A percentile compares a stretch with the other conserved stretches of the same genome.
phyloP scores from a whole-genome alignment of 2,797 vertebrate species.

The Pipistrellus nathusii region DNA sequence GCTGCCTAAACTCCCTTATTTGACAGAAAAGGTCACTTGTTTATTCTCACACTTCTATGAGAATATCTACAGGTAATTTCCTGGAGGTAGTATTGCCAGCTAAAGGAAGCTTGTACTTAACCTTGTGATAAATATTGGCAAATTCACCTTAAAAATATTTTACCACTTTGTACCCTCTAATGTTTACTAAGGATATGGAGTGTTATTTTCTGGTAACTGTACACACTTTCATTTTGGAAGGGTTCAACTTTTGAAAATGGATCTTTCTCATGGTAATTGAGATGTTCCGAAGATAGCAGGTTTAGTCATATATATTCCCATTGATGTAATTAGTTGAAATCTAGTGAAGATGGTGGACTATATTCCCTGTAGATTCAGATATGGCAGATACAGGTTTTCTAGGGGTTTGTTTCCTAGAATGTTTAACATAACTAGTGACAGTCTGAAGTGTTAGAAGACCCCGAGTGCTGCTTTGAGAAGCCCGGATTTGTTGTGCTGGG shows the following conservation, averaged over 20 bases:
- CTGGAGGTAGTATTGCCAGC: background rate
- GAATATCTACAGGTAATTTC: background rate
- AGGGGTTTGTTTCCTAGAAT: background rate
- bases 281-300: background rate
- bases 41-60: background rate
- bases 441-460: background rate
- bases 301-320: background rate
- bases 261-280: background rate
- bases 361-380: background rate
- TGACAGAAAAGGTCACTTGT: too few species aligned
- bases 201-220: slow-evolving; percentile 8
- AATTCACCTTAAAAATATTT: slow-evolving; percentile 14
- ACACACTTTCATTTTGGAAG: slow-evolving; percentile 17
- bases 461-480: background rate
- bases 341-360: background rate
- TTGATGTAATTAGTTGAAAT: slow-evolving; percentile 8
- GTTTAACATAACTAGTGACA: background rate
- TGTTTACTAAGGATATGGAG: background rate
- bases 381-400: background rate
- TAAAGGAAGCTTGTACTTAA: slow-evolving; percentile 30
- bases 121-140: slow-evolving; percentile 20
- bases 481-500: background rate
- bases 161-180: background rate
- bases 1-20: too few species aligned
- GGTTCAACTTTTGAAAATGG: slow-evolving; percentile 13